These are phyloP conservation scores for Salvator merianae DNA, from an alignment of 2,113 vertebrate genomes.

Conservation along the genomic window DNA sequence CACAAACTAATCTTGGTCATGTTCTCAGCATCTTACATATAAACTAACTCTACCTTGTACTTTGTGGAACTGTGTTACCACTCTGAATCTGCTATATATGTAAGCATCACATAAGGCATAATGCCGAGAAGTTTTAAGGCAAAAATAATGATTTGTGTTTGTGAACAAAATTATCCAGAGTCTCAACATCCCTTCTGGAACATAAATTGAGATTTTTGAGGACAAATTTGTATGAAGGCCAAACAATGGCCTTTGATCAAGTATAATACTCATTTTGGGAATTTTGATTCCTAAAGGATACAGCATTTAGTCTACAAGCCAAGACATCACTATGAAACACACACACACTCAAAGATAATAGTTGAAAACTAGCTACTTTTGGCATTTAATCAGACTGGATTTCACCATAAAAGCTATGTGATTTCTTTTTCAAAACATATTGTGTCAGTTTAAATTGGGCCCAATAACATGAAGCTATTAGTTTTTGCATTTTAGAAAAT, in stretches of 20 bases:
- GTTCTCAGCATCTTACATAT: background rate
- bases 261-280: background rate
- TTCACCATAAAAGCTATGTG: background rate
- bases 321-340: background rate
- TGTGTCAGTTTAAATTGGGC: background rate
- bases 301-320: background rate
- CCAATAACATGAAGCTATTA: slow-evolving; percentile 17
- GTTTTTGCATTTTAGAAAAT: background rate
- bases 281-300: slow-evolving; percentile 1
- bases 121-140: background rate
- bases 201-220: slow-evolving; percentile 9
- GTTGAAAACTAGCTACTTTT: background rate
- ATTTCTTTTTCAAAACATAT: slow-evolving; percentile 32
- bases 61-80: background rate
- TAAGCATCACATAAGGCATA: background rate
- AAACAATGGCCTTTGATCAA: background rate
- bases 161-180: slow-evolving; percentile 8
- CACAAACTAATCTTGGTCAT: background rate
- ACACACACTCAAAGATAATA: fast-evolving
- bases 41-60: background rate
- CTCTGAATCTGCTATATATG: background rate
- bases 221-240: background rate
- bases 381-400: slow-evolving; percentile 23
- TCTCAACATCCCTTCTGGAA: background rate
- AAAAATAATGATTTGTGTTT: background rate